A percentile compares a stretch with the other conserved stretches of the same genome.
phyloP scores from a whole-genome alignment of 2,888 invertebrate genomes.

The Bombylius discolor region DNA sequence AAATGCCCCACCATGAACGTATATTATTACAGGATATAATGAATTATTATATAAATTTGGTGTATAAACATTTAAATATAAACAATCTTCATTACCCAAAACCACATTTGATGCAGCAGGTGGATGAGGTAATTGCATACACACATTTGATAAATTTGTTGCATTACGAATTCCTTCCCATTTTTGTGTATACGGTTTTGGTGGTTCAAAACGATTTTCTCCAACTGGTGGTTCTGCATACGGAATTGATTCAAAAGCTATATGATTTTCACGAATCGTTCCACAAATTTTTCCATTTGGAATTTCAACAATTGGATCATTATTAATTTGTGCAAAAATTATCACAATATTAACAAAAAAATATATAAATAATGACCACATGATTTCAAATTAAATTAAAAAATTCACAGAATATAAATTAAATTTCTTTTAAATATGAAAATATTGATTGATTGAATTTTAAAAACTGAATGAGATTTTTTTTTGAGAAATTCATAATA shows the following conservation, averaged over 20 bases:
- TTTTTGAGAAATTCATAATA: too few relatives aligned
- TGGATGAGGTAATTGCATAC: constrained; percentile 48
- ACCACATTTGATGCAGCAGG: constrained; percentile 19
- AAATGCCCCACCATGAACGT: constrained; percentile 56
- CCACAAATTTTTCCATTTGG: constrained; percentile 24
- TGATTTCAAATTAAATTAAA: too few relatives aligned
- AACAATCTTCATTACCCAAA: constrained; percentile 52
- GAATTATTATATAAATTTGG: constrained; percentile 35
- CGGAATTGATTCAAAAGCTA: constrained; percentile 51
- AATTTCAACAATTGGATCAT: constrained; percentile 15
- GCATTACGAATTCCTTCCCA: constrained; percentile 37
- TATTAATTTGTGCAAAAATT: too few relatives aligned
- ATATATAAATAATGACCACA: too few relatives aligned
- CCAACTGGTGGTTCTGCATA: constrained; percentile 53
- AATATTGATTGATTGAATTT: too few relatives aligned
- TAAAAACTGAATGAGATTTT: too few relatives aligned
- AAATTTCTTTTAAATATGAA: too few relatives aligned
- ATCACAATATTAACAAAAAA: too few relatives aligned
- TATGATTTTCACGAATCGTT: constrained; percentile 32
- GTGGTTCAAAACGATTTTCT: constrained; percentile 43
- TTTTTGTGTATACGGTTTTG: constrained; percentile 17
- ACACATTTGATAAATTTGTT: constrained; percentile 42
- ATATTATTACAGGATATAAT: constrained; percentile 48
- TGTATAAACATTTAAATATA: constrained; percentile 50
- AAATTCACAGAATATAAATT: too few relatives aligned